Base-by-base conservation (phyloP, 2,888 invertebrate genomes). In the Xestia sexstrigata region DNA sequence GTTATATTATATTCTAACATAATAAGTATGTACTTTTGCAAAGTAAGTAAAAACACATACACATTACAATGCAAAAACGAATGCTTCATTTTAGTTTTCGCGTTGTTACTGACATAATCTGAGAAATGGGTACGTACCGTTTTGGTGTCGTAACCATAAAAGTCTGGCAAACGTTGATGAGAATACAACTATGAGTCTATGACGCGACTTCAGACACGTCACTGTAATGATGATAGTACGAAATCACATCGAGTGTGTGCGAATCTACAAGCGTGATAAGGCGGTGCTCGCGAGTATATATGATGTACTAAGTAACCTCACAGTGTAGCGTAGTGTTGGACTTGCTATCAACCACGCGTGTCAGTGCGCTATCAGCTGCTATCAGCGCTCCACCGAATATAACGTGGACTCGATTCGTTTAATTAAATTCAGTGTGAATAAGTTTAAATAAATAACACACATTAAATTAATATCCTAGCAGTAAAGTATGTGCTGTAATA, bases 351-450 rank as follows among this genome's bases (percentile, higher is more conserved):
- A 35, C 26, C 49, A 13, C 62, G n/a, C 26, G 17, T 82, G 62
- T 68, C 70, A 83, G 83, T 83, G 49, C 58, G 49, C 6, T 45
- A 45, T 39, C 35, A 42, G 45, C 45, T 52, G 49, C 6, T 45
- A 45, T 39, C 35, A 42, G 45, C 45, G 70, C 74, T 65, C 67
- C 63, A 8, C 55, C 26, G 26, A 30, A 6, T 26, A 26, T 15
- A 20, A 79, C 79, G 75, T 52, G 6, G n/a, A 26, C 23, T n/a
- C 39, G 52, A 47, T 45, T 39, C 26, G 13, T 42, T 49, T 52
- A 15, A 47, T 35, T 60, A 2, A 39, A 35, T n/a, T 60, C 7
- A 26, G 4, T n/a, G 26, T 49, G 13, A n/a, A n/a, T 47, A 35
- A 20, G 15, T 42, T 67, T 20, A 42, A 17, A 60, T 1, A 42